Base-by-base conservation (phyloP, 2,888 invertebrate genomes). In the Melangyna quadrimaculata region DNA sequence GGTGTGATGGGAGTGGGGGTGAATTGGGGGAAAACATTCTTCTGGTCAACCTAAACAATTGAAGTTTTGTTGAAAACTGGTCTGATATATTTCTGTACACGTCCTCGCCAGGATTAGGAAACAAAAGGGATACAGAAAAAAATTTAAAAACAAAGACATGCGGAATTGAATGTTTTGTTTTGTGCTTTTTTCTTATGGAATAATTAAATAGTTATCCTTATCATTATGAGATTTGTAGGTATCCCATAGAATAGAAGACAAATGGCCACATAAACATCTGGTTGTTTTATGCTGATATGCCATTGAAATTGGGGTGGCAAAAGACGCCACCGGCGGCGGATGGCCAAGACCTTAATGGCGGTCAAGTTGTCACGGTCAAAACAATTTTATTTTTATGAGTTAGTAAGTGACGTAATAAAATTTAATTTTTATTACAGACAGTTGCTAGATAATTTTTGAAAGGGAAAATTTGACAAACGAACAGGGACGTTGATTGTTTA, bases 41-140 rank as follows among this genome's bases (percentile, higher is more conserved):
- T 61, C 48, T 61, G 61, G 59, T 59, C 69, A 61, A 77, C 24
- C 32, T 70, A 22, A 70, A 70, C 51, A 77, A 77, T 53, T 77
- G 59, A 67, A 72, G 67, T 59, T n/a, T n/a, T 73, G 37, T 59
- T 63, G 73, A 67, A 57, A 55, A 27, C n/a, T 37, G 51, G 27
- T 12, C 24, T 45, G 32, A 61, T 27, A 51, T 37, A 29, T 63
- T 63, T 27, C 40, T 22, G 48, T 12, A 37, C 51, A 72, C 24
- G 48, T 53, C 40, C 27, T 29, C 57, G 19, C 45, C 43, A 72
- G 57, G 55, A 32, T 59, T 22, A 10, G 22, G 4, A 32, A 27
- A 45, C 45, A 45, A 45, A 45, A 45, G 43, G 12, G 19, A 37
- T 29, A 27, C 12, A 37, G 17, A 53, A 69, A 22, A 57, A 59